Evolutionary conservation across 2,113 vertebrate species (phyloP).

Genomic region (Tenebrosternarchus preto): DNA sequence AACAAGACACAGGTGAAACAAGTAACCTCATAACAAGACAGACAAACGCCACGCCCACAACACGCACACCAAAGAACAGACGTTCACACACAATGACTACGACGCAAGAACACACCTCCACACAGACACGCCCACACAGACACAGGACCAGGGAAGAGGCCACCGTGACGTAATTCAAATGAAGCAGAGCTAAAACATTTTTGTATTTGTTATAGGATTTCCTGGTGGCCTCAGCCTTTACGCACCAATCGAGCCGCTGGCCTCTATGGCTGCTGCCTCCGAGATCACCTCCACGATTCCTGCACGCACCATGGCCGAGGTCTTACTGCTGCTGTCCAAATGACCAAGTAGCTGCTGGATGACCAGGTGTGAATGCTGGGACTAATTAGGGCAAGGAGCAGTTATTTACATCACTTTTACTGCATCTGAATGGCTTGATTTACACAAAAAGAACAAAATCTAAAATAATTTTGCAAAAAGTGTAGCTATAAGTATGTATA

Average conservation of each 20-base stretch:
- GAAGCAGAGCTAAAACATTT: not conserved
- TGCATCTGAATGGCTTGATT: not conserved
- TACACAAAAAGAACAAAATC: not conserved
- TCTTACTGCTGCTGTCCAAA: conserved; percentile 87
- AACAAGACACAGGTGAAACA: no score
- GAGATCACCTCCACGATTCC: conserved; percentile 90
- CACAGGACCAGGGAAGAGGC: no score
- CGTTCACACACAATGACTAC: no score
- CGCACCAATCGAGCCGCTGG: conserved; percentile 84
- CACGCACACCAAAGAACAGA: no score
- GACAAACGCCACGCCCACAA: no score
- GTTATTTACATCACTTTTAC: no score
- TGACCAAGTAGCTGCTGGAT: conserved; percentile 91
- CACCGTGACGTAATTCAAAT: no score
- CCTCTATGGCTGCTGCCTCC: conserved; percentile 83
- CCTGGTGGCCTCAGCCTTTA: conserved; percentile 16
- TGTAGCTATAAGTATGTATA: no score
- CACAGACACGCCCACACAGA: no score
- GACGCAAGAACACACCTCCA: no score
- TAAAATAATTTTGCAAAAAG: no score
- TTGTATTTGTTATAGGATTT: not conserved
- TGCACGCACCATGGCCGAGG: conserved; percentile 77
- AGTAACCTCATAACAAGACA: no score
- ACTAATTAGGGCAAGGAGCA: conserved; percentile 66
- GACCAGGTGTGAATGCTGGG: conserved; percentile 90